These are phyloP conservation scores for Eupithecia abbreviata DNA, from an alignment of 2,888 invertebrate species.

Conservation along the genomic window DNA sequence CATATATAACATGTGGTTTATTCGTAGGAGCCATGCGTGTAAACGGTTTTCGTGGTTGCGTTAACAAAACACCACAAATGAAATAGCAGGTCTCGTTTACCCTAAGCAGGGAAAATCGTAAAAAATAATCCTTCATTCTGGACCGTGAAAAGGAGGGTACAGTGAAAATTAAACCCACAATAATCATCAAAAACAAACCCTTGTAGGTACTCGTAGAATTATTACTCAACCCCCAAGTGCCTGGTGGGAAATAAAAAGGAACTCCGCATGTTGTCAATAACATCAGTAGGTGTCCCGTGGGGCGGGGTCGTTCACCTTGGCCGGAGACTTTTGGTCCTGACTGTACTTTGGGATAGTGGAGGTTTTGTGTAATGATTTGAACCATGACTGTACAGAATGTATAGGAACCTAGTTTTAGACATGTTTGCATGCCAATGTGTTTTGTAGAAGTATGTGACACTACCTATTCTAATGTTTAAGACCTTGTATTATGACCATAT, in stretches of 20 bases:
- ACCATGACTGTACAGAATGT: neutral
- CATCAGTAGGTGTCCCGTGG: constrained; percentile 78
- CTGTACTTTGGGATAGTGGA: constrained; percentile 20
- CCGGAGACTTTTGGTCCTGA: constrained; percentile 42
- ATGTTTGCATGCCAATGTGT: no score
- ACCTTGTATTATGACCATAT: no score
- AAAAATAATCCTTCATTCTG: constrained; percentile 32
- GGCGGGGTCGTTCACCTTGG: constrained; percentile 72
- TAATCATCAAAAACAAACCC: constrained; percentile 41
- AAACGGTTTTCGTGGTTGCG: neutral
- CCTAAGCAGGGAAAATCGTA: constrained; percentile 20
- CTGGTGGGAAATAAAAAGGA: constrained; percentile 72
- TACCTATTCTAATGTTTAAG: no score
- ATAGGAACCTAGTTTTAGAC: no score
- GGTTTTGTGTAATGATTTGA: neutral
- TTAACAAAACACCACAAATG: neutral
- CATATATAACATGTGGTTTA: neutral
- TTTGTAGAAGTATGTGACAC: no score
- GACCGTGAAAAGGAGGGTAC: constrained; percentile 30
- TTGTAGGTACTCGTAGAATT: constrained; percentile 43
- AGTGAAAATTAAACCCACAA: constrained; percentile 36
- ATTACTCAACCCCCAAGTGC: constrained; percentile 57
- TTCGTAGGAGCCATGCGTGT: neutral
- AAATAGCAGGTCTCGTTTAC: constrained; percentile 5
- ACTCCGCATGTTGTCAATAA: constrained; percentile 78